Evolutionary conservation across 2,797 vertebrate genomes (phyloP).

Genomic region (Pantherophis alleghaniensis): DNA sequence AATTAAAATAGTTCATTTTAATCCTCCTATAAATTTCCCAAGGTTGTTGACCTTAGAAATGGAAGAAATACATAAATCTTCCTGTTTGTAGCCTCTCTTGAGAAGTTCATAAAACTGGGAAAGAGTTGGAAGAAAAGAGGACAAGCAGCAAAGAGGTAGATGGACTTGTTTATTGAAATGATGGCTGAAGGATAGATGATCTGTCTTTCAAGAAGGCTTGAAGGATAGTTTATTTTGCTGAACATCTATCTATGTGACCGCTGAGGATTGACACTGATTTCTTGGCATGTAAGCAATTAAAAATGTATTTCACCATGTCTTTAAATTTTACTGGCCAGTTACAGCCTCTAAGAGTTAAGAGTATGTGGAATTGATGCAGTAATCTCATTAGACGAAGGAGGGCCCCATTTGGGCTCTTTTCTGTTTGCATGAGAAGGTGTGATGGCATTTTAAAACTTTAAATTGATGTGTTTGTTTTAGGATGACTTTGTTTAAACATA

Average conservation of each 20-base stretch:
- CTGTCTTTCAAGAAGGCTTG: background rate
- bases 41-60: background rate
- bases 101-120: background rate
- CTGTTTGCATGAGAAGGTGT: background rate
- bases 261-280: background rate
- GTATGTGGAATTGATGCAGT: background rate
- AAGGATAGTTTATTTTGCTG: background rate
- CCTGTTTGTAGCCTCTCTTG: background rate
- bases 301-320: background rate
- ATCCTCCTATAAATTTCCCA: background rate
- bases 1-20: background rate
- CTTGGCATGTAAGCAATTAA: background rate
- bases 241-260: background rate
- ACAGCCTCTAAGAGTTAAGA: background rate
- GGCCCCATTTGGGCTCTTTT: background rate
- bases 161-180: background rate
- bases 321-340: background rate
- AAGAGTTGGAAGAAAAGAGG: background rate
- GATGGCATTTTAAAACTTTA: background rate
- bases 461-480: background rate
- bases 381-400: background rate
- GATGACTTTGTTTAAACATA: background rate
- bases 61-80: background rate
- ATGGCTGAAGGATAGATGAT: background rate
- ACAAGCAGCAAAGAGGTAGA: background rate